Conservation (phyloP, 1,140 invertebrate genomes). For the Drosophila pseudoobscura region DNA sequence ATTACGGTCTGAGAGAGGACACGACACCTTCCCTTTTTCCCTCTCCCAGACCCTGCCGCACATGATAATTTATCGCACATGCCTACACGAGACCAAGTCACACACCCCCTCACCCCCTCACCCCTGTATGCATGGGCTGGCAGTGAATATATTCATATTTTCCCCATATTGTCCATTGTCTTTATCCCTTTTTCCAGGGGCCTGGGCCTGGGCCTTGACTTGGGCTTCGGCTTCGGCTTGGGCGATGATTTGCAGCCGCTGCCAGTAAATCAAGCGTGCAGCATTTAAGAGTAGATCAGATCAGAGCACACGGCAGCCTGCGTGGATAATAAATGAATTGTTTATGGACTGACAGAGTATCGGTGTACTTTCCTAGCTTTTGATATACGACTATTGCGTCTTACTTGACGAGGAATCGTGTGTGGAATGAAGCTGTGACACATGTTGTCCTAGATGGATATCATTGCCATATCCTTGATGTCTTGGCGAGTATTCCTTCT, state of each 20-base stretch:
- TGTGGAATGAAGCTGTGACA: neutral
- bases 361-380: constrained; percentile 2
- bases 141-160: constrained; percentile 60
- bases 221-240: constrained; percentile 7
- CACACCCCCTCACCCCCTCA: constrained; percentile 38
- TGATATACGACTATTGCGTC: constrained; percentile 36
- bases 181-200: constrained; percentile 69
- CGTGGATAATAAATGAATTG: constrained; percentile 79
- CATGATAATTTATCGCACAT: constrained; percentile 82
- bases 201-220: constrained; percentile 38
- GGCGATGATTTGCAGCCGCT: constrained; percentile 82
- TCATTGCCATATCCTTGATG: too few relatives aligned
- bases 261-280: constrained; percentile 79
- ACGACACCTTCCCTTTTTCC: neutral
- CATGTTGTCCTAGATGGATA: too few relatives aligned
- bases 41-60: constrained; percentile 6
- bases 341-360: constrained; percentile 69
- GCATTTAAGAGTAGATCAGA: constrained; percentile 66
- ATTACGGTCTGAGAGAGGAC: constrained; percentile 42
- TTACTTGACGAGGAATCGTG: constrained; percentile 7
- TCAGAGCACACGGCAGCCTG: constrained; percentile 45
- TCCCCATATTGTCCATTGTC: constrained; percentile 48
- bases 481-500: too few relatives aligned
- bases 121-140: neutral
- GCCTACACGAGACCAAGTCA: constrained; percentile 64